Evolutionary conservation across 2,797 vertebrate species (phyloP).

Genomic region (Oreochromis mossambicus): DNA sequence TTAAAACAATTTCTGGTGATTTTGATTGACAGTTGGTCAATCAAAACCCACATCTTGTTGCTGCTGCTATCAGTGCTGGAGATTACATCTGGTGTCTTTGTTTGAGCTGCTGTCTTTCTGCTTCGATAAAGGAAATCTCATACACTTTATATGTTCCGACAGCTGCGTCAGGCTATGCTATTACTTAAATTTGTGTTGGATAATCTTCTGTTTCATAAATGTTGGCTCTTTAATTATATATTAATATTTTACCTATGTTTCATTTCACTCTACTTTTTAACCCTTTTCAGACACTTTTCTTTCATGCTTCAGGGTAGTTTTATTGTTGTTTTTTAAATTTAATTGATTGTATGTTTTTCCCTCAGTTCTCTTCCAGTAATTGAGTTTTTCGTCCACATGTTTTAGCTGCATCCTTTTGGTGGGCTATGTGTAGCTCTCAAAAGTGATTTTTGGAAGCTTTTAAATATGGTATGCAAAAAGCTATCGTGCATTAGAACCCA

Average conservation of each 20-base stretch:
- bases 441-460: not conserved
- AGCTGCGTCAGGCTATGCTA: not conserved
- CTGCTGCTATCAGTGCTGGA: not conserved
- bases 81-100: constrained; percentile 22
- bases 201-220: not conserved
- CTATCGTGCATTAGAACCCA: not conserved
- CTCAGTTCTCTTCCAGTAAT: not conserved
- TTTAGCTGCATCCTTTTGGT: not conserved
- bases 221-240: not conserved
- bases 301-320: not conserved
- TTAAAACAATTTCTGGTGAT: constrained; percentile 52
- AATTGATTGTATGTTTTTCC: not conserved
- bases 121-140: not conserved
- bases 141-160: not conserved
- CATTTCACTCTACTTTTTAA: not conserved
- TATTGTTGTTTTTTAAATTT: not conserved
- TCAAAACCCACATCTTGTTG: constrained; percentile 35
- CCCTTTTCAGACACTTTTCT: not conserved
- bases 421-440: not conserved
- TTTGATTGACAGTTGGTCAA: constrained; percentile 64
- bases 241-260: not conserved
- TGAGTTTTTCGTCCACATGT: not conserved
- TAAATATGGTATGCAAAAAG: not conserved
- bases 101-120: not conserved
- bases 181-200: not conserved